These are phyloP conservation scores for Heliconius ethilla DNA, from an alignment of 2,888 invertebrate species.

Conservation along the genomic window DNA sequence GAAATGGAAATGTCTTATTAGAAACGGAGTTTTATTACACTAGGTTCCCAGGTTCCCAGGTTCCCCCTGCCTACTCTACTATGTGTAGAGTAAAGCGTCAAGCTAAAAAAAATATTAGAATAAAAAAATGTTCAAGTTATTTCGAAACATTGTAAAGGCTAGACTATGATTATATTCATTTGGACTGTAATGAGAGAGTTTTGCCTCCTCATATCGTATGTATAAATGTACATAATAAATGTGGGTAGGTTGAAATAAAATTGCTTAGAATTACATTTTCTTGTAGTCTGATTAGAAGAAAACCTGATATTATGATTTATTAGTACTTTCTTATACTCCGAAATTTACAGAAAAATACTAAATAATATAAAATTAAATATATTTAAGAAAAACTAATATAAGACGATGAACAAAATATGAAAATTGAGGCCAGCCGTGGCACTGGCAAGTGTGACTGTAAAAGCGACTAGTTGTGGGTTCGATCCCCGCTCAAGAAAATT, in stretches of 20 bases:
- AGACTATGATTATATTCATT: not conserved
- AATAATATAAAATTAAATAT: too few relatives aligned
- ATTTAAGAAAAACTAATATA: too few relatives aligned
- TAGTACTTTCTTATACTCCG: not conserved
- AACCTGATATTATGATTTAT: not conserved
- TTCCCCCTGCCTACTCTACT: too few relatives aligned
- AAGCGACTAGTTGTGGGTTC: too few relatives aligned
- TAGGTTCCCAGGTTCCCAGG: not conserved
- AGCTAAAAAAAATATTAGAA: too few relatives aligned
- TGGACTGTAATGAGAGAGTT: not conserved
- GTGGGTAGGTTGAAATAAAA: not conserved
- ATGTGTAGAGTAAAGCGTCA: too few relatives aligned
- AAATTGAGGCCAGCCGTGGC: too few relatives aligned
- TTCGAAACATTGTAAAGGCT: not conserved
- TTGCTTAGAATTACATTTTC: not conserved
- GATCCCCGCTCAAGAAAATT: too few relatives aligned
- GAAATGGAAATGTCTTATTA: not conserved
- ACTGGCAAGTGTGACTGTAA: too few relatives aligned
- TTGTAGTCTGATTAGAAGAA: constrained; percentile 6
- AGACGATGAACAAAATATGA: too few relatives aligned
- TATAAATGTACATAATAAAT: not conserved
- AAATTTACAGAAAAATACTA: not conserved
- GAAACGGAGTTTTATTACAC: not conserved
- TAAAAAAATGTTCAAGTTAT: too few relatives aligned
- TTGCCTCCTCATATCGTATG: not conserved